Conservation (phyloP, 1,140 invertebrate species). For the Trachelipus rathkii region DNA sequence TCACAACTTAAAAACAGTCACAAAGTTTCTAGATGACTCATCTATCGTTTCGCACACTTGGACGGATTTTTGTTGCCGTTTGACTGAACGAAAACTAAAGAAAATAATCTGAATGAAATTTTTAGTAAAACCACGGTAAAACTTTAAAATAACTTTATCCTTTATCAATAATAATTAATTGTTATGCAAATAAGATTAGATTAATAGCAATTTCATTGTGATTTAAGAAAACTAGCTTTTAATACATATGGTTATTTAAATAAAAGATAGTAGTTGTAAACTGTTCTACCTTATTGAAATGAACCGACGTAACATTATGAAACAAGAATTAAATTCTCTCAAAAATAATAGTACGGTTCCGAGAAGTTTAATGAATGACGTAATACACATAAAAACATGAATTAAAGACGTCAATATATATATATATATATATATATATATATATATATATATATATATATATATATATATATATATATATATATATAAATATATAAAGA, state of each 20-base stretch:
- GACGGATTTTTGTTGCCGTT: neutral
- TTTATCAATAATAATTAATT: neutral
- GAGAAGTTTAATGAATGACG: neutral
- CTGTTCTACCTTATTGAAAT: neutral
- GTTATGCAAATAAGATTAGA: neutral
- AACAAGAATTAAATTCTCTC: neutral
- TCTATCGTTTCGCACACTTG: conserved; percentile 6
- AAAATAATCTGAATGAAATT: neutral
- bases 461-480: neutral
- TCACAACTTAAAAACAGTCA: conserved; percentile 13
- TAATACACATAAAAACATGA: neutral
- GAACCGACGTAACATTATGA: neutral
- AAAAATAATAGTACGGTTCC: neutral
- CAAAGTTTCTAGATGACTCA: conserved; percentile 4
- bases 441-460: conserved; percentile 15
- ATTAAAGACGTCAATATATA: neutral
- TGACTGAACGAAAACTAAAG: neutral
- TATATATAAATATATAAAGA: neutral
- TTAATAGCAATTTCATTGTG: neutral
- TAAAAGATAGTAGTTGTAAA: neutral
- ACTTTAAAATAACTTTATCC: neutral
- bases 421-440: neutral
- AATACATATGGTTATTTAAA: too few species aligned
- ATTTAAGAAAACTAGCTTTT: neutral
- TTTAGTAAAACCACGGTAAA: neutral